Percentiles rank a stretch among this genome's conserved stretches.
Conservation (phyloP, 2,888 invertebrate genomes). For the Abscondita cerata region DNA sequence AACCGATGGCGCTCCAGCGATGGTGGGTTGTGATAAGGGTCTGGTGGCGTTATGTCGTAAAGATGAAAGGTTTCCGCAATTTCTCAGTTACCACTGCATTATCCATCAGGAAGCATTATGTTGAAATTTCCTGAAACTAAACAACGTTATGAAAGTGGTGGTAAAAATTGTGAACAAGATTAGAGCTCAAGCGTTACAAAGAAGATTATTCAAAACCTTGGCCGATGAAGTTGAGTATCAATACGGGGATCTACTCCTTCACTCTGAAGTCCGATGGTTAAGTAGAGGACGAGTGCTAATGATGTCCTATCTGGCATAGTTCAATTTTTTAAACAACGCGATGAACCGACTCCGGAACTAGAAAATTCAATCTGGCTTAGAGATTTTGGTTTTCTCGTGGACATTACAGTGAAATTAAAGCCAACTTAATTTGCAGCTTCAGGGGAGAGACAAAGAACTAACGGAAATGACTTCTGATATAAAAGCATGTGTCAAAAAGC, state of each 20-base stretch:
- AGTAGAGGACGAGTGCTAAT: too few species aligned
- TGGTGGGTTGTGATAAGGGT: constrained; percentile 21
- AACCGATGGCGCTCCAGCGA: constrained; percentile 15
- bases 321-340: constrained; percentile 30
- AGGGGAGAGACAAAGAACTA: constrained; percentile 21
- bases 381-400: constrained; percentile 28
- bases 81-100: constrained; percentile 21
- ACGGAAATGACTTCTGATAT: constrained; percentile 23
- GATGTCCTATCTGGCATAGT: constrained; percentile 24
- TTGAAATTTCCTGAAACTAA: constrained; percentile 5
- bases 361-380: constrained; percentile 29
- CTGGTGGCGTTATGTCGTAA: constrained; percentile 22
- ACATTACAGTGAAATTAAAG: constrained; percentile 18
- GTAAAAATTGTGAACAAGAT: constrained; percentile 17
- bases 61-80: constrained; percentile 6
- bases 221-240: constrained; percentile 16
- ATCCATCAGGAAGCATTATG: constrained; percentile 18
- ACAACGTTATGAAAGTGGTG: constrained; percentile 2
- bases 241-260: constrained; percentile 15
- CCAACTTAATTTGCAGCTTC: constrained; percentile 27
- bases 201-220: constrained; percentile 26
- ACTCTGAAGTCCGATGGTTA: too few species aligned
- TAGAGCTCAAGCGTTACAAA: constrained; percentile 24
- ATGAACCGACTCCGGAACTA: too few species aligned
- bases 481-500: constrained; percentile 22